A percentile compares a stretch with the other conserved stretches of the same genome.
Evolutionary conservation across 2,113 vertebrate genomes (phyloP).

Genomic region (Pseudonaja textilis): DNA sequence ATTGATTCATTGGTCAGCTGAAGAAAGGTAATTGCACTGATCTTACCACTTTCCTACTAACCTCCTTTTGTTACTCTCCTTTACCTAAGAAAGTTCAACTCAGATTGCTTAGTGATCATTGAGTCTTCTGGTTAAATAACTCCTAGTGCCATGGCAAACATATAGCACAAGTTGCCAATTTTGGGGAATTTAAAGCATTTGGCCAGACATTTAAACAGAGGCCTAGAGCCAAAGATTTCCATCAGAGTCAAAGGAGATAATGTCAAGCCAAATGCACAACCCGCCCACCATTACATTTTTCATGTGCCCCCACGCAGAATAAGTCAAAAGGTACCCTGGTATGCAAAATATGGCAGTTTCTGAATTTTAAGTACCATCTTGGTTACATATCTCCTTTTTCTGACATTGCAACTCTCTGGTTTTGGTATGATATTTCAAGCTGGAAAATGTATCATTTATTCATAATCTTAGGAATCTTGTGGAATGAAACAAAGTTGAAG

Average conservation of each 20-base stretch:
- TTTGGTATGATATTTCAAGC: conserved; percentile 28
- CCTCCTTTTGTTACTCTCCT: not conserved
- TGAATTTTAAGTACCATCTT: not conserved
- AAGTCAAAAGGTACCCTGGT: not conserved
- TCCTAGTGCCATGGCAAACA: not conserved
- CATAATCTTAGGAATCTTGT: conserved; percentile 4
- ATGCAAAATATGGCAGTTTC: not conserved
- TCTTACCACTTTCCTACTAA: conserved; percentile 2
- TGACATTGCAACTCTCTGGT: not conserved
- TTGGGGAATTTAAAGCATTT: not conserved
- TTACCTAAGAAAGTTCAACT: not conserved
- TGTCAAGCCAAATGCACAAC: not conserved
- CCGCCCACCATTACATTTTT: not conserved
- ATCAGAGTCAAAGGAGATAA: conserved; percentile 22
- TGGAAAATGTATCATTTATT: not conserved
- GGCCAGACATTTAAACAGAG: not conserved
- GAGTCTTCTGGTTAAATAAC: not conserved
- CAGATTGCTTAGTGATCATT: not conserved
- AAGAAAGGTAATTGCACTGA: not conserved
- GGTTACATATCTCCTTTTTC: not conserved
- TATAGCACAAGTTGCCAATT: not conserved
- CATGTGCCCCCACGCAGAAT: not conserved
- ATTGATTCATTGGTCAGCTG: not conserved
- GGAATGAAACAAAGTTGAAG: not conserved
- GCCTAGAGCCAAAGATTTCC: not conserved